Base-by-base conservation (phyloP, 2,797 vertebrate genomes). In the Enteromius radiatus region DNA sequence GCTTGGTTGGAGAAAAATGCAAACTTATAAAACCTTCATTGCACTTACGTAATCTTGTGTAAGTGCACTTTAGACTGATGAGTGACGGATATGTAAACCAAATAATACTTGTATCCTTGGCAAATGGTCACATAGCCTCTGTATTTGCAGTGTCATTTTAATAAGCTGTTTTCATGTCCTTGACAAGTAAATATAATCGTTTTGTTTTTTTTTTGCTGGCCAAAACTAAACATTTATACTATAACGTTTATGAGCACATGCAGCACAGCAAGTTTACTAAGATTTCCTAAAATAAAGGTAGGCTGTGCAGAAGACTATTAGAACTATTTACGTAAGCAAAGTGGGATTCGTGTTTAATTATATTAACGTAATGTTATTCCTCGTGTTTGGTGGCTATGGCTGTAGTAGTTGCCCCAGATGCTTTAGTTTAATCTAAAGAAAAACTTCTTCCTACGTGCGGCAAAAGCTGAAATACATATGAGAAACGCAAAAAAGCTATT, bases 1-100 rank as follows among this genome's bases (percentile, higher is more conserved):
- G 38, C 54, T 69, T 59, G 17, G 4, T 69, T 26, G 17, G 61
- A 68, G 54, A n/a, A 77, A 77, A 80, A 41, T 77, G 3, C 9
- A 77, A 33, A 61, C 56, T 85, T 86, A 80, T 36, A 83, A 78
- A 83, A 86, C 21, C 31, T 69, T 74, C 59, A 41, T 38, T 78
- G 61, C 61, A 36, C 45, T 74, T 84, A 11, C 21, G 73, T 7
- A 65, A 71, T 5, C 3, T 84, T 86, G 36, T 71, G 17, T 26
- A 70, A 79, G 56, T 84, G 65, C 5, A 80, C n/a, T 52, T 80
- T 85, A 85, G 43, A 65, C 43, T 43, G 67, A 79, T 17, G 5
- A 75, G 23, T 11, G 8, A 70, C 2, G 3, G 6, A 14, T 1
- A 41, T 15, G 56, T 73, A 15, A 75, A 28, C 19, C 61, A 69